phyloP scores from a whole-genome alignment of 2,888 invertebrate genomes.

The Stenchaetothrips biformis region DNA sequence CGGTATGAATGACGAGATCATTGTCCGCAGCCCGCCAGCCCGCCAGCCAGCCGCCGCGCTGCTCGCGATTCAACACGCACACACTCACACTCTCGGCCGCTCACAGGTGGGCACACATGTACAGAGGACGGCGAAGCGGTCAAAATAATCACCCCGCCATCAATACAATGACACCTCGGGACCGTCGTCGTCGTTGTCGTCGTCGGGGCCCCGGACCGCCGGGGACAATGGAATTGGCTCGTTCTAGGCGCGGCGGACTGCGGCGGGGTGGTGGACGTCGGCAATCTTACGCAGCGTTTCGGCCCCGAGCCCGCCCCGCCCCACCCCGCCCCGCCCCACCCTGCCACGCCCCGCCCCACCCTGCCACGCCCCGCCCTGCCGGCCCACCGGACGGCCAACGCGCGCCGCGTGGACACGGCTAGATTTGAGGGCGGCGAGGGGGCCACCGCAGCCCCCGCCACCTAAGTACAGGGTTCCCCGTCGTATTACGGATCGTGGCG shows the following conservation, averaged over 20 bases:
- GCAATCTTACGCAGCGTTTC: background rate
- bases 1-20: too few relatives aligned
- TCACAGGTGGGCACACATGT: background rate
- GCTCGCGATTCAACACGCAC: background rate
- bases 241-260: background rate
- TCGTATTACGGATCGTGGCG: background rate
- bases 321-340: too few relatives aligned
- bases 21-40: too few relatives aligned
- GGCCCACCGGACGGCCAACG: background rate
- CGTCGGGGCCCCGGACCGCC: background rate
- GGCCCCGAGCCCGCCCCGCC: background rate
- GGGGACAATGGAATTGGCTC: constrained; percentile 10
- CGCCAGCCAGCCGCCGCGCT: background rate
- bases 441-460: too few relatives aligned
- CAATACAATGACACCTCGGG: constrained; percentile 5
- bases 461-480: background rate
- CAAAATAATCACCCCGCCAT: background rate
- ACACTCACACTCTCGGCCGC: background rate
- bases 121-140: background rate
- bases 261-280: too few relatives aligned
- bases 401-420: background rate
- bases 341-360: too few relatives aligned
- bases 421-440: constrained; percentile 13
- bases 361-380: background rate
- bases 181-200: too few relatives aligned